A percentile compares a stretch with the other conserved stretches of the same genome.
Evolutionary conservation across 2,113 vertebrate genomes (phyloP).

Genomic region (Chloropsis hardwickii): DNA sequence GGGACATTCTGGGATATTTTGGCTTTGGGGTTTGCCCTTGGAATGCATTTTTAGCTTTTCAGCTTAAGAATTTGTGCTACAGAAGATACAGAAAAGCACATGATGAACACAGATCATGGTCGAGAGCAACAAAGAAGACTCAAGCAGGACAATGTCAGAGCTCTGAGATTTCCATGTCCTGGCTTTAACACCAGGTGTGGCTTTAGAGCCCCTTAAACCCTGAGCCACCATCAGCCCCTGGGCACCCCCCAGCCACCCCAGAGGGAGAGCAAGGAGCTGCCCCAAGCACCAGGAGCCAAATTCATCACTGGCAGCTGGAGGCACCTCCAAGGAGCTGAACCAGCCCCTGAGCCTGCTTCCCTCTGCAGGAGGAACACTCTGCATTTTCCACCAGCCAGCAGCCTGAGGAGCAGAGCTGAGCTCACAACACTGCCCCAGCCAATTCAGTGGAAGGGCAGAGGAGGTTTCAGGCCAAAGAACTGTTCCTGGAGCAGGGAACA

Average conservation of each 20-base stretch:
- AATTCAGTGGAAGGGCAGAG: neutral
- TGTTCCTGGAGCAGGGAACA: neutral
- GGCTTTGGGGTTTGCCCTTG: neutral
- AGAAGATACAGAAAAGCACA: neutral
- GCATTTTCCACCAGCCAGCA: neutral
- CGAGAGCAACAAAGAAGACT: neutral
- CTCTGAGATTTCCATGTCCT: neutral
- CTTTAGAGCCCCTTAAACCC: neutral
- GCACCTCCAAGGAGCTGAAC: neutral
- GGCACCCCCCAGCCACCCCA: neutral
- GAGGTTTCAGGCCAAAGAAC: conserved; percentile 34
- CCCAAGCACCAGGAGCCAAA: neutral
- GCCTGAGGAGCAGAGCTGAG: neutral
- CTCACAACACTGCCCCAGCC: neutral
- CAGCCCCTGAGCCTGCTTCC: neutral
- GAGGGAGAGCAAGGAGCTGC: neutral
- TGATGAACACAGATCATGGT: rapidly evolving
- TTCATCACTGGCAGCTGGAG: neutral
- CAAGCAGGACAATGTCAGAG: neutral
- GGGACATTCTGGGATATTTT: neutral
- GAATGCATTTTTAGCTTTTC: neutral
- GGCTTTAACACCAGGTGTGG: neutral
- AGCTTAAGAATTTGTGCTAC: neutral
- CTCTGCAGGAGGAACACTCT: neutral
- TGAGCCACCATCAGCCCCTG: neutral